Percentiles rank a stretch among this genome's conserved stretches.
These are phyloP conservation scores for Helicoverpa zea DNA, from an alignment of 1,140 invertebrate genomes.

Conservation along the genomic window DNA sequence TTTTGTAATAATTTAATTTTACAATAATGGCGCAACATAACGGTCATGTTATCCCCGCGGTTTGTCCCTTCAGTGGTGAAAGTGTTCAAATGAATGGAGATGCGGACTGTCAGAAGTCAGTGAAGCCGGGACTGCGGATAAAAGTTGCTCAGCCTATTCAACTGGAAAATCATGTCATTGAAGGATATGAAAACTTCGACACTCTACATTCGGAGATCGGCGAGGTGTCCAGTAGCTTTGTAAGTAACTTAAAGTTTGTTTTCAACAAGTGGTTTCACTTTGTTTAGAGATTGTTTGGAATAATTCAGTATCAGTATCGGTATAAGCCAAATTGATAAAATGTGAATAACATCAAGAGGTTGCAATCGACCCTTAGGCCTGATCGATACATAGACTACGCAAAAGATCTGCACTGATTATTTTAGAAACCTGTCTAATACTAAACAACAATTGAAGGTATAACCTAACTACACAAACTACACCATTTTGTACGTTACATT, in stretches of 20 bases:
- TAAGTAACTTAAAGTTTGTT: slow-evolving; percentile 63
- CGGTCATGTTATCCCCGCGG: slow-evolving; percentile 55
- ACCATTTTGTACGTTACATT: too few species aligned
- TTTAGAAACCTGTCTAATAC: too few species aligned
- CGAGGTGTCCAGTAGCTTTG: slow-evolving; percentile 66
- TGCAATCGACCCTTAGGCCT: too few species aligned
- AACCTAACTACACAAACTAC: too few species aligned
- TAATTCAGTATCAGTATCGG: too few species aligned
- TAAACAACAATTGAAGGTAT: too few species aligned
- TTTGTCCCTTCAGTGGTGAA: slow-evolving; percentile 72
- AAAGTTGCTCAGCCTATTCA: slow-evolving; percentile 78
- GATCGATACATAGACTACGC: too few species aligned
- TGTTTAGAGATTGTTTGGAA: neutral
- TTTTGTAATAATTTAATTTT: slow-evolving; percentile 55
- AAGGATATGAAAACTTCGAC: slow-evolving; percentile 72
- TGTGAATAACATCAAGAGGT: too few species aligned
- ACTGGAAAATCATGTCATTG: slow-evolving; percentile 71
- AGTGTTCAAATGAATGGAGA: slow-evolving; percentile 59
- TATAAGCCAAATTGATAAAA: too few species aligned
- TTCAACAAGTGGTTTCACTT: neutral
- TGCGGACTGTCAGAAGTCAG: slow-evolving; percentile 57
- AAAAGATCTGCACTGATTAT: too few species aligned
- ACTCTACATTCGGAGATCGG: slow-evolving; percentile 71
- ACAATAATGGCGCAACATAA: slow-evolving; percentile 67
- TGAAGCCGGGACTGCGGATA: slow-evolving; percentile 71